phyloP scores from a whole-genome alignment of 2,888 invertebrate genomes.

The Entomobrya proxima region DNA sequence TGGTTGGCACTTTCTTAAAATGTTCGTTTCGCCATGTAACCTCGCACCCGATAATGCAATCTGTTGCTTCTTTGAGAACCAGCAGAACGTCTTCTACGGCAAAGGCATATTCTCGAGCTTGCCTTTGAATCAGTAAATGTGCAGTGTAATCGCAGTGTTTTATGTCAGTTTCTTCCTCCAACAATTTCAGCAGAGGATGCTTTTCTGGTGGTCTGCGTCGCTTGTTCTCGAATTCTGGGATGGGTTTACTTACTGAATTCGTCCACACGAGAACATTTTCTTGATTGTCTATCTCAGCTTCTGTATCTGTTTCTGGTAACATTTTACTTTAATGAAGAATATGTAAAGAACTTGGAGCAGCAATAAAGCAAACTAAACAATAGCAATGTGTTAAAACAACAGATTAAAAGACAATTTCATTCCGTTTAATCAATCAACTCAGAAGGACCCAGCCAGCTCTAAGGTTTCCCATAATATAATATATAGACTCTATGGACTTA shows the following conservation, averaged over 20 bases:
- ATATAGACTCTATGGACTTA: too few relatives aligned
- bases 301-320: too few relatives aligned
- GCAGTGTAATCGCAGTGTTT: constrained; percentile 47
- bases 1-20: neutral
- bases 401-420: too few relatives aligned
- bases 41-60: neutral
- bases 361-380: too few relatives aligned
- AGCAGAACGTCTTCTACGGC: constrained; percentile 40
- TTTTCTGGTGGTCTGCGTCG: neutral
- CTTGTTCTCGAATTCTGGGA: neutral
- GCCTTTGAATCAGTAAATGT: constrained; percentile 39
- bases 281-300: neutral
- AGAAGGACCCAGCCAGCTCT: too few relatives aligned
- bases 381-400: too few relatives aligned
- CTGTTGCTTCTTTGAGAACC: constrained; percentile 38
- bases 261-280: neutral
- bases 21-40: constrained; percentile 8
- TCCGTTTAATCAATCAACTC: too few relatives aligned
- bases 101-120: constrained; percentile 33
- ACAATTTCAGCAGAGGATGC: neutral
- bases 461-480: too few relatives aligned
- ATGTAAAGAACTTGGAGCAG: too few relatives aligned
- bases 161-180: neutral
- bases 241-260: neutral
- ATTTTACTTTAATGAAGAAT: neutral